Percentiles rank a stretch among this genome's conserved stretches.
Conservation (phyloP, 2,888 invertebrate species). For the Caradrina kadenii region DNA sequence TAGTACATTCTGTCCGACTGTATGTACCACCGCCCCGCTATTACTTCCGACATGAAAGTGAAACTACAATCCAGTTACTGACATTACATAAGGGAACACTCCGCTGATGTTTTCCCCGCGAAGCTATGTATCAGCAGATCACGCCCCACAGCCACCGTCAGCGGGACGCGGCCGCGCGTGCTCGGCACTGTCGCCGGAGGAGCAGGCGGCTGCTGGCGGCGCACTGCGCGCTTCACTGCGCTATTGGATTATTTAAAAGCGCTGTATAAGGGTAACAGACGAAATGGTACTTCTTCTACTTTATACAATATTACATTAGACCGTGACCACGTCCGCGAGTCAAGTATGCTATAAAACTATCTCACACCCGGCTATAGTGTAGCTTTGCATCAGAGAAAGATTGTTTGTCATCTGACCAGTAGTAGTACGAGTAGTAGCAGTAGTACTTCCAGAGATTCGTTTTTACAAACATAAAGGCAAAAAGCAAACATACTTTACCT, state of each 20-base stretch:
- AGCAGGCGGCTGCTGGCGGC: slow-evolving; percentile 11
- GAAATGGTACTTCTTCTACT: too few species aligned
- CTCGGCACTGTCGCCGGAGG: slow-evolving; percentile 15
- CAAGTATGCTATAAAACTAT: too few species aligned
- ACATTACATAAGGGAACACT: slow-evolving; percentile 14
- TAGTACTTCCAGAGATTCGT: too few species aligned
- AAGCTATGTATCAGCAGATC: slow-evolving; percentile 42
- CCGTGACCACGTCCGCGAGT: too few species aligned
- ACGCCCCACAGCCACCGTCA: slow-evolving; percentile 28
- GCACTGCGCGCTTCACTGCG: slow-evolving; percentile 42
- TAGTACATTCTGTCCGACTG: slow-evolving; percentile 1
- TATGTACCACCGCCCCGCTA: slow-evolving; percentile 32
- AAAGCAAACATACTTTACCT: too few species aligned
- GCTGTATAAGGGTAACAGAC: slow-evolving; percentile 6
- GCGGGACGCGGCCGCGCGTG: slow-evolving; percentile 40
- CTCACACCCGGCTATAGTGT: too few species aligned
- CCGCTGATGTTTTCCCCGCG: background rate
- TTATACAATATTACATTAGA: too few species aligned
- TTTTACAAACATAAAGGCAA: too few species aligned
- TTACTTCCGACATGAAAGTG: slow-evolving; percentile 11
- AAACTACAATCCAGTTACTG: slow-evolving; percentile 25
- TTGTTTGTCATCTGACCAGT: too few species aligned
- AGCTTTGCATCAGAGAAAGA: too few species aligned
- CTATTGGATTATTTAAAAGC: slow-evolving; percentile 27
- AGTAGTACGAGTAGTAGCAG: too few species aligned